Evolutionary conservation across 2,888 invertebrate genomes (phyloP), one percentile per base, ranked within the genome.

Genomic region (Parnassius smintheus): DNA sequence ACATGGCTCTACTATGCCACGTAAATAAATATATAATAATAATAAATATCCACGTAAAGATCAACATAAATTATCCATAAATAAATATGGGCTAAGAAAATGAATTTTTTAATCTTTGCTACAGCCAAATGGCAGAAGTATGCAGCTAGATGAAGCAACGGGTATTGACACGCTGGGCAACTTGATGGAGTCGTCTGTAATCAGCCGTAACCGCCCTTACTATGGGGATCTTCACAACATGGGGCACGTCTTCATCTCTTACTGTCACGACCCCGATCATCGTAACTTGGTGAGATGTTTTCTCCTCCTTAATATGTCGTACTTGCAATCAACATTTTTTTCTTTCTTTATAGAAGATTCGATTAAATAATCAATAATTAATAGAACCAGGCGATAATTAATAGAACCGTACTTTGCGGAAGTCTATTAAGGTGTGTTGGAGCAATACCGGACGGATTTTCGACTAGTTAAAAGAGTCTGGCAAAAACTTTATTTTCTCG

Each of bases 181-280:
- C 80, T 93, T 97, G 71, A 88, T 97, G 78, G 97, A 97, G 82
- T 92, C 96, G 0, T 94, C 94, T 44, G 93, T 93, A 67, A 78
- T 96, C 52, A 95, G 96, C 54, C 93, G 93, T 7, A 96, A 96
- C 86, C 87, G 93, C 2, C 86, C 88, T 46, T 92, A 95, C 75
- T 96, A 96, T 77, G 97, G 97, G 0, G 95, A 96, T 82, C 75
- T 96, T 49, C 97, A 97, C 85, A 97, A 97, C 84, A 93, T 95
- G 87, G 96, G 96, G 0, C 97, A 97, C 76, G 94, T 96, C 4
- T 93, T 96, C 76, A 93, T 97, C 66, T 94, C 96, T 0, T 95
- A 94, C 78, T 86, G 94, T 2, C 97, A 97, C 76, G 97, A 97
- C 81, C 96, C 97, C 0, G 96, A 96, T 80, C 94, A 95, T 76